Conservation (phyloP, 1,140 invertebrate species). For the Probaryconus sp. region DNA sequence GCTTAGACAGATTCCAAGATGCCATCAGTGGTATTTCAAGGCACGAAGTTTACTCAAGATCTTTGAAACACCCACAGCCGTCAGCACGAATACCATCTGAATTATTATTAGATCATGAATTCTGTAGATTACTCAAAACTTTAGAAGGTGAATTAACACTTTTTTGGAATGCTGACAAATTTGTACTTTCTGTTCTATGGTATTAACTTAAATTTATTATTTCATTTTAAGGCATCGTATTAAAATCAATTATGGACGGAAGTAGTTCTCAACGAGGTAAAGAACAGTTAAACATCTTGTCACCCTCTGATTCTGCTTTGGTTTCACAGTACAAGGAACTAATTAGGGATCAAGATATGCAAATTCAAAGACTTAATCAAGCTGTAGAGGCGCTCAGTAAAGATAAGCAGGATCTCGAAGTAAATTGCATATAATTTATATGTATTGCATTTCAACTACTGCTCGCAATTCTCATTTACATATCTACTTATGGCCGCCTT, state of each 20-base stretch:
- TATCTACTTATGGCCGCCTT: background rate
- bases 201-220: background rate
- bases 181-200: too few relatives aligned
- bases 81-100: constrained; percentile 86
- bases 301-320: constrained; percentile 80
- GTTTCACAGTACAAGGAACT: constrained; percentile 91
- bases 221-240: constrained; percentile 73
- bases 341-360: constrained; percentile 90
- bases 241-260: constrained; percentile 80
- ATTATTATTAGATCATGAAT: constrained; percentile 96
- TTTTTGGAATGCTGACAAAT: too few relatives aligned
- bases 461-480: background rate
- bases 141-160: constrained; percentile 84
- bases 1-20: constrained; percentile 92
- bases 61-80: constrained; percentile 95
- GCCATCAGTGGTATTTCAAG: constrained; percentile 91
- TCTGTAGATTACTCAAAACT: constrained; percentile 91
- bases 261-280: constrained; percentile 67
- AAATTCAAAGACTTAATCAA: constrained; percentile 83
- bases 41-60: constrained; percentile 93
- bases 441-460: background rate
- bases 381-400: constrained; percentile 78
- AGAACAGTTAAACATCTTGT: constrained; percentile 66
- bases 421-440: constrained; percentile 55
- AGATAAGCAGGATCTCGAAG: constrained; percentile 80